These are phyloP conservation scores for Microtus richardsoni DNA, from an alignment of 2,113 vertebrate genomes.

Conservation along the genomic window DNA sequence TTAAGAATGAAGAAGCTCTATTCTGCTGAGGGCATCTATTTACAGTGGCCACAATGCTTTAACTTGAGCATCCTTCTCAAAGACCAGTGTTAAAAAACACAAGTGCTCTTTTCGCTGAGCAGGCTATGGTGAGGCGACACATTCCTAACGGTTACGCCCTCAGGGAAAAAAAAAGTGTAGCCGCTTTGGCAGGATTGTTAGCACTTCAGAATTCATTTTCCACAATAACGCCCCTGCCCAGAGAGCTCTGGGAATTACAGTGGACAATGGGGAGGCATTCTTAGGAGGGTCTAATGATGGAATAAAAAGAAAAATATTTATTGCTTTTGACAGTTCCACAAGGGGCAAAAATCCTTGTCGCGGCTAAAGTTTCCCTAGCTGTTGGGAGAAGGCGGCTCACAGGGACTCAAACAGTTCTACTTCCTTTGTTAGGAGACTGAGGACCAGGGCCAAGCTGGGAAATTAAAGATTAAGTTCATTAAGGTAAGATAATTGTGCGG, in stretches of 20 bases:
- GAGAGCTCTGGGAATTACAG: constrained; percentile 93
- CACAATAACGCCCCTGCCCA: constrained; percentile 90
- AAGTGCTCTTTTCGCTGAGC: constrained; percentile 94
- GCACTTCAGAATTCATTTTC: constrained; percentile 93
- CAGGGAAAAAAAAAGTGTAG: constrained; percentile 79
- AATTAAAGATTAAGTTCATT: constrained; percentile 92
- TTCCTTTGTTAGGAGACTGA: constrained; percentile 88
- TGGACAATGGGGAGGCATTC: constrained; percentile 92
- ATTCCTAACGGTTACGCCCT: constrained; percentile 92
- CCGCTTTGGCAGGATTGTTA: constrained; percentile 90
- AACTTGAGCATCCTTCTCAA: constrained; percentile 93
- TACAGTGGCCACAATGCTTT: constrained; percentile 92
- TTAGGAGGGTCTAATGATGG: constrained; percentile 93
- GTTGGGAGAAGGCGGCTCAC: constrained; percentile 87
- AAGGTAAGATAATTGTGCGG: constrained; percentile 89
- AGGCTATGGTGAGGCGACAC: constrained; percentile 88
- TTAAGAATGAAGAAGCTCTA: constrained; percentile 97
- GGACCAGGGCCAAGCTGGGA: constrained; percentile 89
- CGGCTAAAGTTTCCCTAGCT: constrained; percentile 91
- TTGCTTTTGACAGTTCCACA: constrained; percentile 94
- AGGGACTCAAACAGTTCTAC: constrained; percentile 86
- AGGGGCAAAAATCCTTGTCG: constrained; percentile 91
- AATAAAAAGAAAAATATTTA: constrained; percentile 94
- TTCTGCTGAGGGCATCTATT: constrained; percentile 96
- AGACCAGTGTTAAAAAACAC: constrained; percentile 95